Base-by-base conservation (phyloP, 2,113 vertebrate species). In the Ctenodactylus gundi region DNA sequence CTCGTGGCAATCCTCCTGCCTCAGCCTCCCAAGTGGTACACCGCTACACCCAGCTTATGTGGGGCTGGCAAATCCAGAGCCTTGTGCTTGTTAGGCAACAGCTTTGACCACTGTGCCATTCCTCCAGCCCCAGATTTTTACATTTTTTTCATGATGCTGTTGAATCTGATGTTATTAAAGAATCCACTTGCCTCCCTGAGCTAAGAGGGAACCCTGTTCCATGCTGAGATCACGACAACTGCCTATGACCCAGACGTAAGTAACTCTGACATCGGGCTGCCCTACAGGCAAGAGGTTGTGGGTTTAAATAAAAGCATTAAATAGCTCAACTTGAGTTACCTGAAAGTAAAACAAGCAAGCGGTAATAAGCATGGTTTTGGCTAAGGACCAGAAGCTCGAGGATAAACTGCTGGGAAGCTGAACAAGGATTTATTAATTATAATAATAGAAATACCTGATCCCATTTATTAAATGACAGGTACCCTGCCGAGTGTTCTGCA, bases 381-480 rank as follows among this genome's bases (percentile, higher is more conserved):
- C 85, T 36, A 46, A 73, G 58, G 55, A 80, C 60, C 88, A 92
- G 75, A 7, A 86, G 49, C 93, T 81, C 75, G 13, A 88, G 86
- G 25, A 65, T 92, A 55, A n/a, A 89, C 44, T 89, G 21, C 93
- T 86, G 75, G 90, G 81, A 88, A 80, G 36, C 53, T 80, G 80
- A 88, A 60, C 27, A 36, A 57, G 27, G 57, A 58, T 41, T 95
- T 91, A 78, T 93, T 75, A 18, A 34, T 64, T 36, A 68, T 62
- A 72, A 90, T 68, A 70, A 92, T 64, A 75, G 46, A 84, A 93
- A 81, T 82, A 51, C 80, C 20, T 83, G 55, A 93, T 76, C 76
- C 36, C 21, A 62, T 80, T 92, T 85, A 49, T 70, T 76, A 60
- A 85, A 34, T 70, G 57, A 29, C 46, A 44, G 57, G 41, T 25